Conservation (phyloP, 2,113 vertebrate species). For the Galeopterus variegatus region DNA sequence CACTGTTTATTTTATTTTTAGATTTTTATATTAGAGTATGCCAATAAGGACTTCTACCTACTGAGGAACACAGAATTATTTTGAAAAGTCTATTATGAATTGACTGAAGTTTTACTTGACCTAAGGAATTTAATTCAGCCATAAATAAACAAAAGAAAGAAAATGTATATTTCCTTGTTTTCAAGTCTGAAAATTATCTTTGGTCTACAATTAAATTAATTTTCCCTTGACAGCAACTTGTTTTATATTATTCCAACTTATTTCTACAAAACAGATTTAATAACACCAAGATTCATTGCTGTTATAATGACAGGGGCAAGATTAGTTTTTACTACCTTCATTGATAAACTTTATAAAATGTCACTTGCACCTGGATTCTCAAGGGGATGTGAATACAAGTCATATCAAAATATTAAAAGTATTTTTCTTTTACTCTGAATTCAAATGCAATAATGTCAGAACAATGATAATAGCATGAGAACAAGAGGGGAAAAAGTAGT, state of each 20-base stretch:
- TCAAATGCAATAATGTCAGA: background rate
- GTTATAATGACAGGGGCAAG: background rate
- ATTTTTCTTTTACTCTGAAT: background rate
- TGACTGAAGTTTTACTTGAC: conserved; percentile 50
- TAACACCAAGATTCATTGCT: background rate
- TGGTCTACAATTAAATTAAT: background rate
- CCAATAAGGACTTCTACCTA: conserved; percentile 20
- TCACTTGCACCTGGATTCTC: background rate
- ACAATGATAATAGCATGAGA: background rate
- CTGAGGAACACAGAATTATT: background rate
- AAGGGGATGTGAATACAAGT: background rate
- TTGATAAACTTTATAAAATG: background rate
- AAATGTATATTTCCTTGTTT: background rate
- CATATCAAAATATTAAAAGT: conserved; percentile 32
- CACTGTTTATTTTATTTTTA: conserved; percentile 67
- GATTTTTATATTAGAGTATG: conserved; percentile 61
- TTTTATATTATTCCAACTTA: background rate
- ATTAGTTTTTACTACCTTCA: background rate
- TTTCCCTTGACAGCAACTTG: background rate
- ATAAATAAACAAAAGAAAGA: conserved; percentile 25
- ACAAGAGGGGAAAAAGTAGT: background rate
- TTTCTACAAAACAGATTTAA: background rate
- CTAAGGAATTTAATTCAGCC: conserved; percentile 11
- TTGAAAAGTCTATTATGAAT: conserved; percentile 35
- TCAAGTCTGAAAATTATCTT: conserved; percentile 42